Evolutionary conservation across 2,113 vertebrate species (phyloP).

Genomic region (Mobula birostris): DNA sequence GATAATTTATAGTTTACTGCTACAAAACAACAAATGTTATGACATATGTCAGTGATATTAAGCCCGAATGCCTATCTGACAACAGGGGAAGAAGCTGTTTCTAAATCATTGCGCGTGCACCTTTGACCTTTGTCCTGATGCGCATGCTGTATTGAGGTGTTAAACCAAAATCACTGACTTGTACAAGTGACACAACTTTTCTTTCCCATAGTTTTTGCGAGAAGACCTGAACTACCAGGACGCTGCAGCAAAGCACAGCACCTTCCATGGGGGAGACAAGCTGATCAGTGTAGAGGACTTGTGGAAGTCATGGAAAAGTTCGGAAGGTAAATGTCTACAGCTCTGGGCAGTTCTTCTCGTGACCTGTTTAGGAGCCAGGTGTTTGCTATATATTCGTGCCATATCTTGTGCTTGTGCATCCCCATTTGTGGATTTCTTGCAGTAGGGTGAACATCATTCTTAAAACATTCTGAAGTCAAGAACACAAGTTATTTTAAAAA

Average conservation of each 20-base stretch:
- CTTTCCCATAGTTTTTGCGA: conserved; percentile 76
- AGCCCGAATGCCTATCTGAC: no score
- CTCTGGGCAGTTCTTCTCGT: not conserved
- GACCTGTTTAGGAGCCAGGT: not conserved
- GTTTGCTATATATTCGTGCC: not conserved
- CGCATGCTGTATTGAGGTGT: not conserved
- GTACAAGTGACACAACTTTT: conserved; percentile 36
- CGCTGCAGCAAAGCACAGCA: conserved; percentile 91
- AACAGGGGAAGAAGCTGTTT: no score
- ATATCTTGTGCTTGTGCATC: no score
- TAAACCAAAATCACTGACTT: not conserved
- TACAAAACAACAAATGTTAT: no score
- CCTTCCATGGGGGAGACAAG: conserved; percentile 92
- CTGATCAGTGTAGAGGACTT: conserved; percentile 95
- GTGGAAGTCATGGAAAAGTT: conserved; percentile 90
- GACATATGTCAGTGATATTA: no score
- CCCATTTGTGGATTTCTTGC: not conserved
- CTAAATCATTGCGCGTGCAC: no score
- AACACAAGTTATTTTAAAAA: no score
- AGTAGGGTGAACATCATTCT: not conserved
- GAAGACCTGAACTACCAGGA: conserved; percentile 97
- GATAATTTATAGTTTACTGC: no score
- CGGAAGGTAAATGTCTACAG: conserved; percentile 67
- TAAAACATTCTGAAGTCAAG: not conserved
- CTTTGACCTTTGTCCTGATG: no score